Base-by-base conservation (phyloP, 2,888 invertebrate species). In the Machimus rusticus region DNA sequence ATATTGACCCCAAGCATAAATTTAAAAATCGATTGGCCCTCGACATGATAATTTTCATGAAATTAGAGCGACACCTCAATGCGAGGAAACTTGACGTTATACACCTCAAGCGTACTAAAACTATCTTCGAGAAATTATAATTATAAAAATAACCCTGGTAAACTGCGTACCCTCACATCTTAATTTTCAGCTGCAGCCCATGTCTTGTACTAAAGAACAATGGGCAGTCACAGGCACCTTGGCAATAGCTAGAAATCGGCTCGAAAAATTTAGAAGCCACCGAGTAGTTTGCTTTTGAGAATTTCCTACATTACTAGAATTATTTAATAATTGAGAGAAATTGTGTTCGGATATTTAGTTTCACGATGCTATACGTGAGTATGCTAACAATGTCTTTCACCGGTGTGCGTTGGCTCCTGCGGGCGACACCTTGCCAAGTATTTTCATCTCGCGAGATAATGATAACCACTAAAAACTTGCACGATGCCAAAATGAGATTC, bases 251-350 rank as follows among this genome's bases (percentile, higher is more conserved):
- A 9, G 46, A 5, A 46, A 31, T 28, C n/a, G 14, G 28, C 31
- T 81, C 23, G 51, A 81, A 51, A 55, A 66, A 66, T 51, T 51
- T n/a, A 28, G 9, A 23, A 66, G 66, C 28, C 23, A 66, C 0
- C 28, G 55, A 34, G 14, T 28, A 55, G 51, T 81, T 81, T 14
- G 28, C 34, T 55, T n/a, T 55, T 57, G 55, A 55, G 14, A 81
- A 81, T 55, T 55, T 81, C 34, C 55, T 34, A 81, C 28, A 81
- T 81, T 81, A 46, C 31, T 39, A 51, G 51, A 81, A 81, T 81
- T 81, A 81, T 81, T 81, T 81, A 81, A 31, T 81, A 81, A 81
- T 81, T 81, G 81, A 81, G 81, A 81, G 55, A 81, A 55, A 81
- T 81, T 55, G 16, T 55, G 78, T 43, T 37, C 43, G 14, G 39